A percentile compares a stretch with the other conserved stretches of the same genome.
These are phyloP conservation scores for Megaptera novaeangliae DNA, from an alignment of 2,113 vertebrate genomes.

Conservation along the genomic window DNA sequence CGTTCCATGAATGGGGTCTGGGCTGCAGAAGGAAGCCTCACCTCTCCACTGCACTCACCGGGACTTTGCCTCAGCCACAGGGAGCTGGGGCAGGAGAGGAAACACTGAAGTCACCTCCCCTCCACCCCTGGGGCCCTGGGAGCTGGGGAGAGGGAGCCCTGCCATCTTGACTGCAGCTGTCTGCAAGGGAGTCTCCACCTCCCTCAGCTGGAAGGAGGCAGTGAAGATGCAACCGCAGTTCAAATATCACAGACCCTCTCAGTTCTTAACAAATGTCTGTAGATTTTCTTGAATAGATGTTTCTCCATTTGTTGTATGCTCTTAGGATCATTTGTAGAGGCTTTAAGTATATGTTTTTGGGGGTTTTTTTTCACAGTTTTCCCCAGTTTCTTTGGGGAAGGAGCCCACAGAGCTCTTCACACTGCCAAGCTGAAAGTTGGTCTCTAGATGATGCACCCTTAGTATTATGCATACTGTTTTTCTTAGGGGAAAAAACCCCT, in stretches of 20 bases:
- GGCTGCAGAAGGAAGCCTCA: not conserved
- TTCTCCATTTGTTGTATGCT: not conserved
- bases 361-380: not conserved
- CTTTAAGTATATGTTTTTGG: not conserved
- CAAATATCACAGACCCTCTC: rapidly evolving
- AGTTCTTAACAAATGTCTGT: not conserved
- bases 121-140: rapidly evolving
- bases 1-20: too few species aligned
- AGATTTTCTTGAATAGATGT: not conserved
- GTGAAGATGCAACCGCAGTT: rapidly evolving
- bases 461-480: not conserved
- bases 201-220: not conserved
- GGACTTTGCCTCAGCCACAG: not conserved
- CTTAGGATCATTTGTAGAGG: not conserved
- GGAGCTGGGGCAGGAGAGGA: not conserved
- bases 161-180: rapidly evolving
- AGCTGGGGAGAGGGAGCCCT: too few species aligned
- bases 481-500: not conserved
- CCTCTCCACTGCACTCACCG: not conserved
- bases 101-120: too few species aligned
- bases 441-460: not conserved
- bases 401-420: not conserved
- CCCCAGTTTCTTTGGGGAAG: not conserved
- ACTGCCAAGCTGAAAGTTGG: rapidly evolving
- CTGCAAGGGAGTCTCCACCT: not conserved